These are phyloP conservation scores for Clarias platycephalus DNA, from an alignment of 2,797 vertebrate species.

Conservation along the genomic window DNA sequence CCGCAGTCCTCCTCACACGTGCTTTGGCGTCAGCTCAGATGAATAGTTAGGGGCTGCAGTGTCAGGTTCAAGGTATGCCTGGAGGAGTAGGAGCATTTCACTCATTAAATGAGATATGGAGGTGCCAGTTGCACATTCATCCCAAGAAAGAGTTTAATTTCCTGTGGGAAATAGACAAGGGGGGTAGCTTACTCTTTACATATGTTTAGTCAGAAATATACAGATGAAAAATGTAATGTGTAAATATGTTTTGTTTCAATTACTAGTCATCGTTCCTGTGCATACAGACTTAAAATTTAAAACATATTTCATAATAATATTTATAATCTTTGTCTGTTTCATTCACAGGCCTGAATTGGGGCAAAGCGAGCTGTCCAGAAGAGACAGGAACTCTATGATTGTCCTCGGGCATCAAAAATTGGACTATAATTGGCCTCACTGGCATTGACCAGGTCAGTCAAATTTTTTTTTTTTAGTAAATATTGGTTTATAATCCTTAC, in stretches of 20 bases:
- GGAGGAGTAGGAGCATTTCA: slow-evolving; percentile 62
- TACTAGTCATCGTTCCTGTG: background rate
- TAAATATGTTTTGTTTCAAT: background rate
- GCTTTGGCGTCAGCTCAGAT: slow-evolving; percentile 58
- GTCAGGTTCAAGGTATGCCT: slow-evolving; percentile 66
- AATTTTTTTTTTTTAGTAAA: background rate
- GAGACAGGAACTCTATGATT: slow-evolving; percentile 84
- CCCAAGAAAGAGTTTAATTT: slow-evolving; percentile 44
- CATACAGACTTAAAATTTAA: background rate
- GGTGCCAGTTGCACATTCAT: slow-evolving; percentile 55
- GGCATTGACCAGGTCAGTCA: slow-evolving; percentile 57
- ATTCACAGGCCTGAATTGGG: slow-evolving; percentile 74
- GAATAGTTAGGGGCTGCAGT: slow-evolving; percentile 53
- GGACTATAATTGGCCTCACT: slow-evolving; percentile 74
- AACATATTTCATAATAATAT: background rate
- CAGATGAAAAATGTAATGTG: background rate
- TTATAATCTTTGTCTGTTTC: slow-evolving; percentile 19
- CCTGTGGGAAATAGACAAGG: slow-evolving; percentile 39
- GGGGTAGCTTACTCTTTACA: slow-evolving; percentile 26
- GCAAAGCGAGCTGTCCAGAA: slow-evolving; percentile 64
- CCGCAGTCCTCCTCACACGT: slow-evolving; percentile 48
- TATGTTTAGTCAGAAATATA: background rate
- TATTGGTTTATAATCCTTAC: background rate
- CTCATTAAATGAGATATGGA: slow-evolving; percentile 60
- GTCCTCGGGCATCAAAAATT: slow-evolving; percentile 72